Conservation (phyloP, 2,797 vertebrate genomes). For the Mycteria americana region DNA sequence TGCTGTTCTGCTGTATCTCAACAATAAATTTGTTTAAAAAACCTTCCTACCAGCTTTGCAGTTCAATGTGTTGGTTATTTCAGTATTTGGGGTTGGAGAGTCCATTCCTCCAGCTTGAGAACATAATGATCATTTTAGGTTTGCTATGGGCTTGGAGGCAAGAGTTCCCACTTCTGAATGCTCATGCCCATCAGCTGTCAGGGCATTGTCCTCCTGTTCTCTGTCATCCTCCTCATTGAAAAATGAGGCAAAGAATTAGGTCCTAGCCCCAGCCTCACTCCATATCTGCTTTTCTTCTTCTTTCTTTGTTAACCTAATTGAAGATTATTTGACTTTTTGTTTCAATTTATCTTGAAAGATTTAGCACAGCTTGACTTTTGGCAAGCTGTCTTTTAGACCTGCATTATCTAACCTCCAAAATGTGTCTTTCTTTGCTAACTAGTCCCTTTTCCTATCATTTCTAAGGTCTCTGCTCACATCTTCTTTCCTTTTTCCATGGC, state of each 20-base stretch:
- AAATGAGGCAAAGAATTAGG: not conserved
- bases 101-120: not conserved
- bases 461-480: not conserved
- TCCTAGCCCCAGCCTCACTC: not conserved
- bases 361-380: not conserved
- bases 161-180: not conserved
- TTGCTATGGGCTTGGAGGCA: not conserved
- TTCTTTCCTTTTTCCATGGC: not conserved
- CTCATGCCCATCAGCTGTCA: not conserved
- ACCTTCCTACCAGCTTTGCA: not conserved
- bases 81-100: not conserved
- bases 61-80: not conserved
- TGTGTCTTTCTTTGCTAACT: not conserved
- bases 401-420: not conserved
- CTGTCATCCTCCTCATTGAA: not conserved
- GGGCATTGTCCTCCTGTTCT: not conserved
- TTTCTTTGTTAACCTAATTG: not conserved
- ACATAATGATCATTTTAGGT: not conserved
- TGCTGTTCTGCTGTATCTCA: not conserved
- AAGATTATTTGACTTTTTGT: not conserved
- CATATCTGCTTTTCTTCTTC: not conserved
- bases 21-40: not conserved
- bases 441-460: not conserved
- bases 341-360: not conserved
- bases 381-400: not conserved